phyloP scores from a whole-genome alignment of 1,140 invertebrate genomes.

The Frieseomelitta varia region DNA sequence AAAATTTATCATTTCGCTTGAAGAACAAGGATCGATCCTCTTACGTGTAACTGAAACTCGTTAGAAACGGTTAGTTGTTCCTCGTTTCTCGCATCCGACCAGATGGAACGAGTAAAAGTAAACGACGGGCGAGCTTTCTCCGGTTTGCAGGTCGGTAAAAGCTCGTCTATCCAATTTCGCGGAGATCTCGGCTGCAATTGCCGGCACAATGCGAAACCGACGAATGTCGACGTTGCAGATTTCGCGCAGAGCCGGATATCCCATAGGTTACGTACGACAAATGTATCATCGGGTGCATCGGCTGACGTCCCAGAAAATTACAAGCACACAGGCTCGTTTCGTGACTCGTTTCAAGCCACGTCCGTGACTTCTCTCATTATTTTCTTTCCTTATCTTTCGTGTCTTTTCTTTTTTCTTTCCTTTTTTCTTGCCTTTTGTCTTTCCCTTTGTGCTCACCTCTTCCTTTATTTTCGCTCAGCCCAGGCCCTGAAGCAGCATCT shows the following conservation, averaged over 20 bases:
- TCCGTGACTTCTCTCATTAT: background rate
- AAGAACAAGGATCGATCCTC: background rate
- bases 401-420: background rate
- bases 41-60: background rate
- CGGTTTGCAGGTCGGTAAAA: conserved; percentile 27
- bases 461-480: too few relatives aligned
- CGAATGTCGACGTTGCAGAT: background rate
- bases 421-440: background rate
- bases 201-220: background rate
- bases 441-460: background rate
- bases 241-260: background rate
- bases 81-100: background rate
- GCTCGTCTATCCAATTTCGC: background rate
- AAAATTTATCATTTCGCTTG: background rate
- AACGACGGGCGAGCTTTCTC: conserved; percentile 1
- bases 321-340: background rate
- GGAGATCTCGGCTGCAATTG: background rate
- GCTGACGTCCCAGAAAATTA: background rate
- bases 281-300: background rate
- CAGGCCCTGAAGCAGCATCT: background rate
- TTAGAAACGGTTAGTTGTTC: background rate
- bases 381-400: background rate
- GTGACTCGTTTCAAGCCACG: background rate
- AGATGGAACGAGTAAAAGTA: conserved; percentile 17
- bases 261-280: background rate